Base-by-base conservation (phyloP, 2,113 vertebrate genomes). In the Ptilorrhoa leucosticta region DNA sequence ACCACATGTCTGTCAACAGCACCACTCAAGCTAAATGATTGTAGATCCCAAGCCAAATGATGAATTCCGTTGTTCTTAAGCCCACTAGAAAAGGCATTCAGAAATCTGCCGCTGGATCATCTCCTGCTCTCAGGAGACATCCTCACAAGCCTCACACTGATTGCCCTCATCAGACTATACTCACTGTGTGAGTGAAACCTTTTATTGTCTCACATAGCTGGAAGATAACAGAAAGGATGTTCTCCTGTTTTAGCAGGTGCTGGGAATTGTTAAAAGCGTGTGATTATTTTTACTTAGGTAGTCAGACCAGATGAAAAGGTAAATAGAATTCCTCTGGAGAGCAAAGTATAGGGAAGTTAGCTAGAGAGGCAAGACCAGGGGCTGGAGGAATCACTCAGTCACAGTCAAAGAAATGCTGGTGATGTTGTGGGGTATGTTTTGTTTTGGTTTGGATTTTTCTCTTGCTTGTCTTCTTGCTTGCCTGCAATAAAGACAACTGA, bases 11-110 rank as follows among this genome's bases (percentile, higher is more conserved):
- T 73, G 18, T 90, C 65, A 80, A 33, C 63, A 95, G 80, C 83
- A 70, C 54, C 91, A 75, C 88, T 92, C 68, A 47, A 81, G 79
- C 54, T 83, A 73, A 94, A 83, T 93, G 89, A 91, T 84, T 93
- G 53, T 76, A 79, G 87, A 73, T 95, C 70, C 61, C n/a, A 57
- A 87, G 91, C 73, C 91, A 96, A 87, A 87, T 87, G 22, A 79
- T 82, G 65, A 82, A 84, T 79, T 89, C 77, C 44, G 40, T 91
- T 89, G 56, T 93, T 90, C 61, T 82, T 73, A 86, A 83, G 54
- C 51, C 61, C 30, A 39, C 73, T 95, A 76, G 81, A 79, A 89
- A 75, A 89, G 65, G 40, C 87, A 87, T 89, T 72, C 57, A 95
- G 73, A 91, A 95, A 82, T 76, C 20, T 96, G 89, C 56, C 3